Percentiles rank a stretch among this genome's conserved stretches.
phyloP scores from a whole-genome alignment of 2,113 vertebrate genomes.

The Amblyopsis rosae region DNA sequence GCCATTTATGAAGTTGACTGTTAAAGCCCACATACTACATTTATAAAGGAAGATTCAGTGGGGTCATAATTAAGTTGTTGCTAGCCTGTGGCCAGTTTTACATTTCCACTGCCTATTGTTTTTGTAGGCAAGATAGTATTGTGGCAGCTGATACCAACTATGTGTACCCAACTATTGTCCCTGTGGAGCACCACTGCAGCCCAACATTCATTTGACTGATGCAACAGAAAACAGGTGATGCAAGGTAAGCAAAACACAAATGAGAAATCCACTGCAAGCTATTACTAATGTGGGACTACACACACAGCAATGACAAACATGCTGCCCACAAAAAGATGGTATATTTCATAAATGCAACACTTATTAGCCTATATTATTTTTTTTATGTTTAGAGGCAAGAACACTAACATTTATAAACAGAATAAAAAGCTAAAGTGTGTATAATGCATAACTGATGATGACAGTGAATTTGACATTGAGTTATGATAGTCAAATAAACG shows the following conservation, averaged over 20 bases:
- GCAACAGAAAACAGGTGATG: conserved; percentile 77
- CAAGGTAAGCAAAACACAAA: conserved; percentile 52
- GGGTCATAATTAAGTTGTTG: background rate
- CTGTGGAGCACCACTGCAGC: background rate
- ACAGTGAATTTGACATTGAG: too few relatives aligned
- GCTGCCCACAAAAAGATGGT: background rate
- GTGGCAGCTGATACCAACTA: conserved; percentile 14
- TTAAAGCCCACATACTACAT: too few relatives aligned
- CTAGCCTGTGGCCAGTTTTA: background rate
- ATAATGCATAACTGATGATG: too few relatives aligned
- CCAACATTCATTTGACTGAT: conserved; percentile 50
- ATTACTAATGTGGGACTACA: conserved; percentile 43
- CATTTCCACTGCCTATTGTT: background rate
- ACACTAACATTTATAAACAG: too few relatives aligned
- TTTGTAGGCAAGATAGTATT: background rate
- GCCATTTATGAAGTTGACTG: too few relatives aligned
- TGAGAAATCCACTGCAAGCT: conserved; percentile 70
- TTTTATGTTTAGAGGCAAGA: too few relatives aligned
- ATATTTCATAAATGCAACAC: background rate
- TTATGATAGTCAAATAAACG: too few relatives aligned
- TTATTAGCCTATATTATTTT: too few relatives aligned
- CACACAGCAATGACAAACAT: conserved; percentile 17
- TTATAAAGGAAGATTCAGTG: too few relatives aligned
- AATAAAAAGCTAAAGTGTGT: too few relatives aligned
- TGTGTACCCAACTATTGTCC: conserved; percentile 1